Evolutionary conservation across 2,113 vertebrate species (phyloP), one percentile per base, ranked within the genome.

Genomic region (Progne subis): DNA sequence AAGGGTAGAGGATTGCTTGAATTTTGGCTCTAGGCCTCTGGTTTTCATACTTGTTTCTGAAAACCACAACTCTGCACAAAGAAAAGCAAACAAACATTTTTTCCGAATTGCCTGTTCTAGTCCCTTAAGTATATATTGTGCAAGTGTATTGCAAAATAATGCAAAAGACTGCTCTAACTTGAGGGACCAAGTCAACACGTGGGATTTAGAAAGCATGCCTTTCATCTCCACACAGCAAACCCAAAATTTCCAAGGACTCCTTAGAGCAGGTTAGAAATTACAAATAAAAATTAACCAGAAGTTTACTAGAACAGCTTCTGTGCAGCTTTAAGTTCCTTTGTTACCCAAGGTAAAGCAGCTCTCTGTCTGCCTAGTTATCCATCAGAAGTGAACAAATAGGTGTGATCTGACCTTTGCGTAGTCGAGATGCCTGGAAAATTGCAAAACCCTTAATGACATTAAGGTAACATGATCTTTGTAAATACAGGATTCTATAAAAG

Each of bases 131-230:
- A 63, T 5, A 32, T 43, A 79, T 89, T 94, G 93, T 69, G 74
- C 65, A 95, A 94, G 37, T 0, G 14, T 43, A 87, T 78, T 92
- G 84, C 95, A 91, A 94, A 94, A 94, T 69, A 78, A 81, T 13
- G 41, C 49, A 60, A 32, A 81, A 89, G 70, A 86, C 20, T 89
- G 70, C 77, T 82, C 46, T 46, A 39, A 89, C 25, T 82, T 65
- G 53, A 92, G 16, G 9, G 76, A 80, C 81, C 86, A 94, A 93
- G 86, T 93, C 61, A 83, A 77, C 31, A 78, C 70, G 74, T 0
- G 5, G 46, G 47, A 89, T 87, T 87, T 72, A 61, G 14, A 56
- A 94, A 82, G 56, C 4, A 74, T 25, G 23, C 17, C 74, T 86
- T 96, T 78, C 82, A 86, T 79, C 60, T 82, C 76, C 26, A 71